Evolutionary conservation across 1,140 invertebrate genomes (phyloP), one percentile per base, ranked within the genome.

Genomic region (Apis florea): DNA sequence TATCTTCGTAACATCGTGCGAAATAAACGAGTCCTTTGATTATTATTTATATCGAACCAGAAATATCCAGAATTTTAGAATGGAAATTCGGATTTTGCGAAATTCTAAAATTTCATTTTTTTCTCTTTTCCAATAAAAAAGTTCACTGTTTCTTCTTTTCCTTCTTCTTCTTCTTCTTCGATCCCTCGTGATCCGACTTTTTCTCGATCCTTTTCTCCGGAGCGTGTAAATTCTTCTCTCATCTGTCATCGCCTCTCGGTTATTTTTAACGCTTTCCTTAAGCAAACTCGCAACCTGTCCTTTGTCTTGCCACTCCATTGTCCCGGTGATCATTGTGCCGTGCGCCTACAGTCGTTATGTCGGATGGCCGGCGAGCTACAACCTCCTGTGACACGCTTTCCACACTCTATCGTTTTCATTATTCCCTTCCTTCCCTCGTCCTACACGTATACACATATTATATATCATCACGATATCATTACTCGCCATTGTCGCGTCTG

Each of bases 221-320:
- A 19, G 8, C 8, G 53, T 72, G 31, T 72, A 21, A 9, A n/a
- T 31, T 47, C 12, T 58, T 72, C 0, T 21, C 31, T 53, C n/a
- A 26, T 4, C 19, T 31, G 54, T 26, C 54, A 54, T 40, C 31
- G 9, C 70, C 31, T n/a, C 47, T 47, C 21, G 21, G 70, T 47
- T 72, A 72, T 72, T 72, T 72, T 72, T 72, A 72, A 72, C 70
- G 70, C 26, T 72, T 72, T 72, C 31, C 70, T 72, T 72, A 59
- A 72, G 70, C 54, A 72, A 40, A 72, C 70, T n/a, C 11, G 49
- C 68, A 53, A 58, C 21, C 26, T 15, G 40, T 72, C 54, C 54
- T 58, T 72, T 72, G 70, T 72, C 70, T 58, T 12, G 6, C 70
- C 2, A 6, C 31, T 40, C 54, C 54, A 72, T 72, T 72, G 70